A percentile compares a stretch with the other conserved stretches of the same genome.
Evolutionary conservation across 2,113 vertebrate genomes (phyloP).

Genomic region (Tetrao urogallus): DNA sequence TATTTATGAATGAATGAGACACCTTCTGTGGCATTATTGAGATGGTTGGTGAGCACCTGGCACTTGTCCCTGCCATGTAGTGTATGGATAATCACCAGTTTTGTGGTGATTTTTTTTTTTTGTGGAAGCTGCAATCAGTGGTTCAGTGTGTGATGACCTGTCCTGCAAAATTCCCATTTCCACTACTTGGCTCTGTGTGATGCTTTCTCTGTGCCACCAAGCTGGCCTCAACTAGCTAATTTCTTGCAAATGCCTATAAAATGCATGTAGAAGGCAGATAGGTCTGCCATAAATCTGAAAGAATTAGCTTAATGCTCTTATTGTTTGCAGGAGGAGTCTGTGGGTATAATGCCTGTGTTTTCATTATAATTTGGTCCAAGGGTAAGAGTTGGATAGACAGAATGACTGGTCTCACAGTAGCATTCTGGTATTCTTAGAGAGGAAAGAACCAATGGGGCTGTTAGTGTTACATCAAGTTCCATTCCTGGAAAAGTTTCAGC

Average conservation of each 20-base stretch:
- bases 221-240: slow-evolving; percentile 53
- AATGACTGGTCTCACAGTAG: slow-evolving; percentile 3
- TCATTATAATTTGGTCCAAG: slow-evolving; percentile 16
- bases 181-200: background rate
- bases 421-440: slow-evolving; percentile 10
- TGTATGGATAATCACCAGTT: background rate
- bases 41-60: background rate
- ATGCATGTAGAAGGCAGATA: slow-evolving; percentile 60
- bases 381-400: slow-evolving; percentile 8
- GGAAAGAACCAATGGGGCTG: background rate
- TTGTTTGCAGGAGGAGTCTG: slow-evolving; percentile 35
- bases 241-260: slow-evolving; percentile 70
- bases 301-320: slow-evolving; percentile 47
- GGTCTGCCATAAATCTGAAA: slow-evolving; percentile 68
- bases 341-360: background rate
- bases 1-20: background rate
- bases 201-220: background rate
- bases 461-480: background rate
- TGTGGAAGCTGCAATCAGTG: background rate
- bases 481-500: background rate
- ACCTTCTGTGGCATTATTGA: rapidly evolving
- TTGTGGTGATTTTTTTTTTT: background rate
- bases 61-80: background rate
- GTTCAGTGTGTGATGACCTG: background rate
- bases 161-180: background rate